Base-by-base conservation (phyloP, 2,797 vertebrate genomes). In the Mus caroli region DNA sequence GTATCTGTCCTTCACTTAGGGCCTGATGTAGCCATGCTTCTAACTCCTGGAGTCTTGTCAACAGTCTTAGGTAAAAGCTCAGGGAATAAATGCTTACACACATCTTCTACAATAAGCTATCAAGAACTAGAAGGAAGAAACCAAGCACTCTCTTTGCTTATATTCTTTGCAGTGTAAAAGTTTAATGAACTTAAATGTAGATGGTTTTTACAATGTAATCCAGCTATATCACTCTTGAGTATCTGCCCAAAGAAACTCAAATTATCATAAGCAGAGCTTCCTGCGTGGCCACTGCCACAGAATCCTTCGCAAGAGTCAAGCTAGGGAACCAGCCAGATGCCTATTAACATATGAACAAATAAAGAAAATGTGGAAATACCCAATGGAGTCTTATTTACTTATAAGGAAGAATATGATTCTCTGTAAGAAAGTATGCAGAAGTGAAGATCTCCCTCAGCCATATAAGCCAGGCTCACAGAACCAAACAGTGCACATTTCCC, bases 51-150 rank as follows among this genome's bases (percentile, higher is more conserved):
- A 67, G 4, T 50, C 67, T 92, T 77, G 50, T 52, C 60, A 12
- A 60, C 7, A 67, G 11, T 69, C 17, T 6, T 54, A 8, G 79
- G 12, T 80, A 71, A 75, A 90, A 43, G 3, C 43, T 50, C 56
- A 79, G 28, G 14, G 15, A 87, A 56, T 88, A 54, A 60, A 87
- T 73, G 28, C 75, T 96, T 71, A 60, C 37, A 40, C 12, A 86
- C 43, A 6, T 56, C 50, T 95, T 80, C 71, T 8, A 4, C 8
- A 94, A 43, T 76, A 86, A 89, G 62, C 79, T 60, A 91, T 77
- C 62, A 91, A 88, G 19, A 93, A 62, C 14, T 37, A 73, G 22
- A 60, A 87, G n/a, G 52, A 83, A 91, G 24, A 89, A 94, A 89
- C 28, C 0, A 17, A 79, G 3, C 34, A 24, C 91, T 85, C 62